A percentile compares a stretch with the other conserved stretches of the same genome.
Conservation (phyloP, 2,113 vertebrate genomes). For the Cheilinus undulatus region DNA sequence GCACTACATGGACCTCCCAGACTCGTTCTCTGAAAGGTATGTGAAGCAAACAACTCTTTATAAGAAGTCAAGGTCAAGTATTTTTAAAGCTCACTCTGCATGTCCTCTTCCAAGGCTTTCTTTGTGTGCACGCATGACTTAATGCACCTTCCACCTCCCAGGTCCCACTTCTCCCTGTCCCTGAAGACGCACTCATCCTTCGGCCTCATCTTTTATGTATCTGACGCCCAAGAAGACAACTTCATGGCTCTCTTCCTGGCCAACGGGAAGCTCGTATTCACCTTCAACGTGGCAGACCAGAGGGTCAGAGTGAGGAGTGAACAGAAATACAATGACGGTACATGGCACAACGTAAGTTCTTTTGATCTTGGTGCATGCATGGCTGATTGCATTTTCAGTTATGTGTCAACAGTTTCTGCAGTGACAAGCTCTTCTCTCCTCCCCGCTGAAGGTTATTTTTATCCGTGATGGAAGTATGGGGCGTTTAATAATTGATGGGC, state of each 20-base stretch:
- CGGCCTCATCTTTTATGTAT: constrained; percentile 92
- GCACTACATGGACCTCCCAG: constrained; percentile 87
- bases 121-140: constrained; percentile 10
- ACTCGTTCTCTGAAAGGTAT: constrained; percentile 88
- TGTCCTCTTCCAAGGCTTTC: background rate
- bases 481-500: constrained; percentile 89
- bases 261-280: constrained; percentile 89
- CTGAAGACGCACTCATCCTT: constrained; percentile 91
- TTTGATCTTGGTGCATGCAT: background rate
- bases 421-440: constrained; percentile 27
- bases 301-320: constrained; percentile 90
- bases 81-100: background rate
- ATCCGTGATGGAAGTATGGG: constrained; percentile 86
- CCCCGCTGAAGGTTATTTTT: constrained; percentile 87
- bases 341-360: constrained; percentile 93
- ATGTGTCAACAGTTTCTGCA: background rate
- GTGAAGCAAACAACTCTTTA: background rate
- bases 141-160: constrained; percentile 61
- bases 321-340: constrained; percentile 90
- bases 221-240: constrained; percentile 88
- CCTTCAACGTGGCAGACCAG: constrained; percentile 88
- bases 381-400: background rate
- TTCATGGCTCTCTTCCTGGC: constrained; percentile 92
- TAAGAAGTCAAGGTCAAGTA: constrained; percentile 8
- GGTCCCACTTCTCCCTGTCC: constrained; percentile 91